These are phyloP conservation scores for Drosophila nigricruria DNA, from an alignment of 2,888 invertebrate genomes.

Conservation along the genomic window DNA sequence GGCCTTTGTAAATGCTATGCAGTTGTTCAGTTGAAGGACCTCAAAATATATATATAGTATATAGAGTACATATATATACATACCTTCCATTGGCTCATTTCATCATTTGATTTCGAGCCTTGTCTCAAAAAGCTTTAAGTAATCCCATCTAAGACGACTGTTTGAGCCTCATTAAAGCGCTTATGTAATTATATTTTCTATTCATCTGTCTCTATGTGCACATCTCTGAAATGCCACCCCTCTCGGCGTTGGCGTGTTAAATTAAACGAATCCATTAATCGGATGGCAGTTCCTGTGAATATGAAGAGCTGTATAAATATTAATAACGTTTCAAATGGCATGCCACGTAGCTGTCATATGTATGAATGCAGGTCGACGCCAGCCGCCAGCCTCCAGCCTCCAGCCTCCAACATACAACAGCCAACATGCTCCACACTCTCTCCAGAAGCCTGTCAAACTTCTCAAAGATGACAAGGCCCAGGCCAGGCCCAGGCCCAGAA, in stretches of 20 bases:
- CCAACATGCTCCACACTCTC: conserved; percentile 11
- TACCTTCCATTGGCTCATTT: neutral
- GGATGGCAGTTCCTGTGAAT: conserved; percentile 21
- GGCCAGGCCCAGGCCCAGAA: conserved; percentile 3
- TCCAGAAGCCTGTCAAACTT: conserved; percentile 65
- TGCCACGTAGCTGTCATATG: conserved; percentile 41
- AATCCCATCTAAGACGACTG: neutral
- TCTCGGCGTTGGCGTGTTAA: conserved; percentile 6
- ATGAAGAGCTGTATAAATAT: conserved; percentile 75
- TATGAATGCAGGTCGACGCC: conserved; percentile 5
- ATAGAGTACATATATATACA: neutral
- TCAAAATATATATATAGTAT: neutral
- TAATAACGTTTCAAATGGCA: conserved; percentile 73
- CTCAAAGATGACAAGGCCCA: conserved; percentile 55
- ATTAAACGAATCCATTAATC: conserved; percentile 50
- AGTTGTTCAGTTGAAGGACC: too few relatives aligned
- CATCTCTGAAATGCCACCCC: rapidly evolving
- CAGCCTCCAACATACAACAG: neutral
- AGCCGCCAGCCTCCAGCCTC: neutral
- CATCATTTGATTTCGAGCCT: neutral
- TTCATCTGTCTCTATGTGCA: neutral
- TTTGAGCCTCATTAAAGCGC: conserved; percentile 9
- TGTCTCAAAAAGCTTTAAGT: neutral
- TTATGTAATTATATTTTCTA: conserved; percentile 11
- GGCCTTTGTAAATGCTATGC: too few relatives aligned